These are phyloP conservation scores for Diabrotica balteata DNA, from an alignment of 2,888 invertebrate species.

Conservation along the genomic window DNA sequence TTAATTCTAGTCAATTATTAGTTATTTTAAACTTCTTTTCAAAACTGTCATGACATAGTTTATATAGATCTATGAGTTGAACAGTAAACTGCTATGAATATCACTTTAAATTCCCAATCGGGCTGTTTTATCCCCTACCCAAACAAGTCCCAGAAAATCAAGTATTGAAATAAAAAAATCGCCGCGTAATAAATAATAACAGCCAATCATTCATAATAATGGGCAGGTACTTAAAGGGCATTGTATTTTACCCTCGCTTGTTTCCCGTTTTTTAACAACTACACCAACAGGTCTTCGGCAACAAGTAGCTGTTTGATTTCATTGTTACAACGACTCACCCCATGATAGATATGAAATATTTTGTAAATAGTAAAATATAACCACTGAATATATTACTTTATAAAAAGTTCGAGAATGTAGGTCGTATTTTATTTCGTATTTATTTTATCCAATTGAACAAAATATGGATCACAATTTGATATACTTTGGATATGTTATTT, in stretches of 20 bases:
- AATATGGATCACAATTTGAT: too few species aligned
- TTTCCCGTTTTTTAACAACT: slow-evolving; percentile 49
- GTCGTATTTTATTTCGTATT: too few species aligned
- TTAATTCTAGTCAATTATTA: too few species aligned
- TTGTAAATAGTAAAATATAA: slow-evolving; percentile 6
- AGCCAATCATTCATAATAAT: slow-evolving; percentile 35
- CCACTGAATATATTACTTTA: not conserved
- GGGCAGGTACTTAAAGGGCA: slow-evolving; percentile 49
- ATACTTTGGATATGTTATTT: too few species aligned
- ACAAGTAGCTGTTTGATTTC: slow-evolving; percentile 47
- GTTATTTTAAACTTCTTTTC: too few species aligned
- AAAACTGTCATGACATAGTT: too few species aligned
- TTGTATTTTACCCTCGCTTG: slow-evolving; percentile 45
- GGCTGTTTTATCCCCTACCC: not conserved
- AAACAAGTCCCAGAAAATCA: slow-evolving; percentile 19
- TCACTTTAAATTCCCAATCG: slow-evolving; percentile 2
- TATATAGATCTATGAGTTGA: too few species aligned
- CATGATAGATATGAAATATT: slow-evolving; percentile 7
- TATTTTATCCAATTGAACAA: too few species aligned
- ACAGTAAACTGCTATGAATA: too few species aligned
- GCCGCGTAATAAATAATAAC: slow-evolving; percentile 8
- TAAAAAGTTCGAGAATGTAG: too few species aligned
- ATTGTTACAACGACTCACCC: slow-evolving; percentile 15
- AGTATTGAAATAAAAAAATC: slow-evolving; percentile 10
- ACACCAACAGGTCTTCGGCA: slow-evolving; percentile 45